A percentile compares a stretch with the other conserved stretches of the same genome.
Conservation (phyloP, 2,797 vertebrate genomes). For the Scomberomorus guttatus region DNA sequence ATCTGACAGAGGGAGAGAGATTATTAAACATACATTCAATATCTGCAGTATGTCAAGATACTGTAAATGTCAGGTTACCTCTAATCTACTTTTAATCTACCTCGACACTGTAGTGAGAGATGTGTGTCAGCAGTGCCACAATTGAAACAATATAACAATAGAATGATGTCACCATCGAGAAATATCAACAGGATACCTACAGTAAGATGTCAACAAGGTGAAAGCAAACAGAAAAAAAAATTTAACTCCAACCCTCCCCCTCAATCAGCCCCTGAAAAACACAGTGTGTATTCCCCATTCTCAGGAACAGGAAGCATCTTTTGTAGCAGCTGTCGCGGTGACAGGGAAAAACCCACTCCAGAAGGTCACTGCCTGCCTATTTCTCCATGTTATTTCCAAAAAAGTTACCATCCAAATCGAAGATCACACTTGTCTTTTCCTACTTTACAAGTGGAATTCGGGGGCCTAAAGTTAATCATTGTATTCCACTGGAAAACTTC, state of each 20-base stretch:
- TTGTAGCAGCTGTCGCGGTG: slow-evolving; percentile 71
- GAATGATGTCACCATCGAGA: slow-evolving; percentile 76
- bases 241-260: slow-evolving; percentile 4
- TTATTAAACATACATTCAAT: not conserved
- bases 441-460: slow-evolving; percentile 6
- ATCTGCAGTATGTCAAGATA: slow-evolving; percentile 9
- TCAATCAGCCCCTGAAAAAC: slow-evolving; percentile 54
- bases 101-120: slow-evolving; percentile 20
- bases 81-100: slow-evolving; percentile 23
- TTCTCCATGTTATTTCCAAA: slow-evolving; percentile 30
- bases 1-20: slow-evolving; percentile 80
- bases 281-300: slow-evolving; percentile 56
- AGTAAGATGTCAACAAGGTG: slow-evolving; percentile 70
- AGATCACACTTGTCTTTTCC: slow-evolving; percentile 8
- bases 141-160: slow-evolving; percentile 79
- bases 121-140: slow-evolving; percentile 44
- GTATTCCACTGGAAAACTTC: slow-evolving; percentile 18
- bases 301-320: slow-evolving; percentile 84
- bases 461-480: slow-evolving; percentile 18
- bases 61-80: slow-evolving; percentile 20
- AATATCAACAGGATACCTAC: slow-evolving; percentile 78
- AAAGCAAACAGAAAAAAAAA: slow-evolving; percentile 59
- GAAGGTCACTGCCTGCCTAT: slow-evolving; percentile 53
- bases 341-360: slow-evolving; percentile 74
- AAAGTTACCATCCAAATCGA: slow-evolving; percentile 22